Base-by-base conservation (phyloP, 2,888 invertebrate genomes). In the Tiliacea aurago region DNA sequence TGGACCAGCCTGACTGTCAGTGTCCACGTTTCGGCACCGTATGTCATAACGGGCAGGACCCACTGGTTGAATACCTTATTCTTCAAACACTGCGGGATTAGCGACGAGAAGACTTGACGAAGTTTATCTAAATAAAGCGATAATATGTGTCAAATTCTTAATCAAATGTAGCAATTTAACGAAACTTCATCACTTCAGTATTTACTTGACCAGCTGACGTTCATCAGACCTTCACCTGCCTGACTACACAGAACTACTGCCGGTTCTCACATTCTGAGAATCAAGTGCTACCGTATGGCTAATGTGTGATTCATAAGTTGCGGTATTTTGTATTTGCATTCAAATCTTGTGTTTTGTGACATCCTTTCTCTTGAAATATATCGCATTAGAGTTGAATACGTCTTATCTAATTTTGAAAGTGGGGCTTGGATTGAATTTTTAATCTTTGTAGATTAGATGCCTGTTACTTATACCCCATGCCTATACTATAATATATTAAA, bases 311-410 rank as follows among this genome's bases (percentile, higher is more conserved):
- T 85, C 84, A 83, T 74, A 80, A 79, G 75, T 74, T 78, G 70
- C 80, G 84, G 86, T 83, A 80, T 81, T 81, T 64, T 28, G 77
- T 81, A 71, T 81, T 85, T 70, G 65, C 70, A 84, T 86, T 83
- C 84, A 70, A 68, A 72, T 70, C 58, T 75, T 62, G 79, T 75
- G 58, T 59, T 68, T 70, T 58, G 73, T 80, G 86, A 80, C 86
- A 85, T 85, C 80, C 85, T 85, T 85, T 85, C 86, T 84, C 86
- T 85, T 79, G 64, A 71, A 70, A 77, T 77, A 64, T 81, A 85
- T 78, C 70, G 64, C 72, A 61, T 70, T 77, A 59, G 61, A 74
- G 65, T 64, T 4, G 65, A 75, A 72, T 74, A 70, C 62, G 47
- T 53, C 61, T 74, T 55, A 71, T 70, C 55, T 67, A 41, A 71